phyloP scores from a whole-genome alignment of 2,113 vertebrate genomes.

The Oreochromis spilurus region DNA sequence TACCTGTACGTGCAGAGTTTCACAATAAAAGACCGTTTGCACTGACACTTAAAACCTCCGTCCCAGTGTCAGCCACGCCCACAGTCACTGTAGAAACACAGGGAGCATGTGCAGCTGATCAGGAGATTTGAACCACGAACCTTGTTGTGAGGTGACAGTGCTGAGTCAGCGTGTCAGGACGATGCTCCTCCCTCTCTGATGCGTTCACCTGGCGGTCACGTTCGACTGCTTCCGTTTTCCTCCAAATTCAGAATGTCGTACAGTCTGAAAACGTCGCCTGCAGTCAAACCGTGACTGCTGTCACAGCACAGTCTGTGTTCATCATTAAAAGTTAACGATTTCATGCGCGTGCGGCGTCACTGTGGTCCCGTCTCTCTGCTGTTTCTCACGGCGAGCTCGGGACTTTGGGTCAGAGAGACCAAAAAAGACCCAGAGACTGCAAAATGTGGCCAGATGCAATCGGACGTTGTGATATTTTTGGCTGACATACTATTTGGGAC shows the following conservation, averaged over 20 bases:
- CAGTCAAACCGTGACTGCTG: not conserved
- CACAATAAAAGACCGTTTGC: not conserved
- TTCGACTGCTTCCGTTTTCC: not conserved
- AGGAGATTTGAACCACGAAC: not conserved
- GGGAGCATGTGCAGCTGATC: not conserved
- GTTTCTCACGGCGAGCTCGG: not conserved
- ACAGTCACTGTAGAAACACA: not conserved
- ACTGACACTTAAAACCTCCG: not conserved
- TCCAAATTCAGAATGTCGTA: not conserved
- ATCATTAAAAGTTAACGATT: not conserved
- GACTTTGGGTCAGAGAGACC: not conserved
- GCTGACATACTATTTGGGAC: not conserved
- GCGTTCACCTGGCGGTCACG: not conserved
- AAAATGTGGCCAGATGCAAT: not conserved
- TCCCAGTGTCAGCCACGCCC: not conserved
- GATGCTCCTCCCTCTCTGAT: not conserved
- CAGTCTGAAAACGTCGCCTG: not conserved
- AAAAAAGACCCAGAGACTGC: not conserved
- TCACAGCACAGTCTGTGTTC: not conserved
- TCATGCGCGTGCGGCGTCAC: fast-evolving
- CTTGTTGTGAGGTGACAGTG: not conserved
- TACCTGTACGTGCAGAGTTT: not conserved
- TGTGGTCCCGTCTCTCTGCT: not conserved
- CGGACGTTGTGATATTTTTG: not conserved
- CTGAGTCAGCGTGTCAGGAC: not conserved